These are phyloP conservation scores for Drosophila kepulauana DNA, from an alignment of 1,140 invertebrate genomes.

Conservation along the genomic window DNA sequence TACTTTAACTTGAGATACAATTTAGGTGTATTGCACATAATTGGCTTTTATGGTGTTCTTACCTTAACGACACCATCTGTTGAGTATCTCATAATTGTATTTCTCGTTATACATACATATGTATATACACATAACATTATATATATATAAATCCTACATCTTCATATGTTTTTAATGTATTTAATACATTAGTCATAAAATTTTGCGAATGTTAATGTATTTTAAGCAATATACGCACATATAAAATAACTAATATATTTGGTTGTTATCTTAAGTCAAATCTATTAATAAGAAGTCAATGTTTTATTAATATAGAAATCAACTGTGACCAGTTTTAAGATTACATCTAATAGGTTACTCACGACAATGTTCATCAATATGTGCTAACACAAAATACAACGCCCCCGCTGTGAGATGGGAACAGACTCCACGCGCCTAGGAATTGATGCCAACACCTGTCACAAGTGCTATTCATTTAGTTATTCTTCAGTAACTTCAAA, in stretches of 20 bases:
- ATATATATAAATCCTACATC: no score
- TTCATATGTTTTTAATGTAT: no score
- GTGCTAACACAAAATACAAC: not conserved
- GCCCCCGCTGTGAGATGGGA: not conserved
- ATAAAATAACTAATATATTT: not conserved
- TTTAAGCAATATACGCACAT: no score
- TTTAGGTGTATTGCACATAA: constrained; percentile 44
- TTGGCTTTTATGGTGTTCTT: constrained; percentile 45
- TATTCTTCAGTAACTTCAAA: constrained; percentile 44
- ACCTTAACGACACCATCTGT: constrained; percentile 61
- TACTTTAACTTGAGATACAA: constrained; percentile 26
- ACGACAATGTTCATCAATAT: not conserved
- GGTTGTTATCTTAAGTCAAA: not conserved
- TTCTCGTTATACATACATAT: not conserved
- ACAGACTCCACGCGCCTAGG: constrained; percentile 17
- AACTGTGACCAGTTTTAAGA: not conserved
- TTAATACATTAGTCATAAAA: no score
- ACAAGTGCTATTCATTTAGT: constrained; percentile 39
- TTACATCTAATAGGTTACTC: not conserved
- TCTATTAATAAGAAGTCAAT: not conserved
- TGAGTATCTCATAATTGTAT: constrained; percentile 16
- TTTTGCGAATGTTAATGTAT: no score
- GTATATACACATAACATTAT: not conserved
- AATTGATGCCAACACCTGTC: constrained; percentile 53
- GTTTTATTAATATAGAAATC: not conserved